Evolutionary conservation across 2,113 vertebrate genomes (phyloP), one percentile per base, ranked within the genome.

Genomic region (Noctilio leporinus): DNA sequence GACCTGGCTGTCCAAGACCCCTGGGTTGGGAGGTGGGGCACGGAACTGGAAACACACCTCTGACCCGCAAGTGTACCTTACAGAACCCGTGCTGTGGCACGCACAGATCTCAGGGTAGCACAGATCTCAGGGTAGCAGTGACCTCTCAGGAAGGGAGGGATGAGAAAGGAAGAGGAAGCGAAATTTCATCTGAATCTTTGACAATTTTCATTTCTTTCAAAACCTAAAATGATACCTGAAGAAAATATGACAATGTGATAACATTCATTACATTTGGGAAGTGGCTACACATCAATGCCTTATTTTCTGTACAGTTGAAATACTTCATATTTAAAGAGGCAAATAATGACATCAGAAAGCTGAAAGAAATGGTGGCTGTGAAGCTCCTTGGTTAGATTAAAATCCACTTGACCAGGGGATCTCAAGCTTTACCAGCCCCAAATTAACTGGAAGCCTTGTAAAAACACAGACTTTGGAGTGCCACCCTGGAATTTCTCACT

Each of bases 161-260:
- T 24, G 7, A 69, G 9, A 62, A 78, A 90, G 49, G 26, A 73
- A 53, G 28, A 40, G 33, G 19, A 75, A 43, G 49, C 14, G 9
- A 82, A 69, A 49, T 86, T 86, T 43, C 64, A 86, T 62, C 69
- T 65, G 53, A 59, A 62, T 53, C 47, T n/a, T n/a, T 87, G 57
- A 69, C 89, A 40, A 78, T 33, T 19, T 77, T 57, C 20, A 33
- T 77, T 43, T 92, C 73, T 49, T 73, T 55, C 62, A 82, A 93
- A 88, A 89, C 30, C 24, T 59, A 78, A 82, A 83, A 24, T 45
- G 65, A 62, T 69, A 65, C 24, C 33, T 64, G 80, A 83, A 94
- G 75, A 57, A 82, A 93, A 59, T 22, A 24, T 70, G 89, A 83
- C 62, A 87, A 82, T 4, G 53, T 38, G 55, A 45, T 77, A 20